Percentiles rank a stretch among this genome's conserved stretches.
Conservation (phyloP, 2,888 invertebrate species). For the Plagiodera versicolora region DNA sequence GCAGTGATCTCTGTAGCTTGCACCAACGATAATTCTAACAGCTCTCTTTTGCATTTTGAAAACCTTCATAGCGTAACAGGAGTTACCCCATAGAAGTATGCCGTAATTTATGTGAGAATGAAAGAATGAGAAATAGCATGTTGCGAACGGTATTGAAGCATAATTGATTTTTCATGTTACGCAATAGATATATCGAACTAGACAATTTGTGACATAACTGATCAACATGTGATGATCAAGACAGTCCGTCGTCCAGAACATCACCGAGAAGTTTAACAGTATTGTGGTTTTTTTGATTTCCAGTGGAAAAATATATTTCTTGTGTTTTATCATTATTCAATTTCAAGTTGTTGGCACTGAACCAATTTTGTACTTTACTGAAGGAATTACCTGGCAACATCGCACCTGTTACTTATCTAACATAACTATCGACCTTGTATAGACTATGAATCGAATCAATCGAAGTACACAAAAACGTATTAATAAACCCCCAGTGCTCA, state of each 20-base stretch:
- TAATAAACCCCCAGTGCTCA: no score
- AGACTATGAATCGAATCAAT: no score
- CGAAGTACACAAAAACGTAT: no score
- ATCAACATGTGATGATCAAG: constrained; percentile 1
- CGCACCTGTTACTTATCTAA: no score
- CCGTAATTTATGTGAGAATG: not conserved
- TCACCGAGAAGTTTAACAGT: not conserved
- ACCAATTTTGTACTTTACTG: no score
- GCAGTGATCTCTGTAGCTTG: not conserved
- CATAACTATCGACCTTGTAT: not conserved
- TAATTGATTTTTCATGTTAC: not conserved
- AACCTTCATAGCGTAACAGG: constrained; percentile 1
- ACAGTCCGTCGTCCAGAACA: not conserved
- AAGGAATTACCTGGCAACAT: no score
- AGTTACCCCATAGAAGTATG: not conserved
- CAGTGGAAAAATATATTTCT: constrained; percentile 1
- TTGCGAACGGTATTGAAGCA: not conserved
- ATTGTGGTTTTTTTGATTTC: not conserved
- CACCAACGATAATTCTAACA: no score
- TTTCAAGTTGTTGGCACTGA: no score
- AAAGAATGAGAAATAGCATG: no score
- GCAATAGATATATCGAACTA: not conserved
- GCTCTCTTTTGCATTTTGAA: no score
- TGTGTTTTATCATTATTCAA: no score
- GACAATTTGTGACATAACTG: constrained; percentile 1